These are phyloP conservation scores for Acanthochromis polyacanthus DNA, from an alignment of 2,113 vertebrate species.

Conservation along the genomic window DNA sequence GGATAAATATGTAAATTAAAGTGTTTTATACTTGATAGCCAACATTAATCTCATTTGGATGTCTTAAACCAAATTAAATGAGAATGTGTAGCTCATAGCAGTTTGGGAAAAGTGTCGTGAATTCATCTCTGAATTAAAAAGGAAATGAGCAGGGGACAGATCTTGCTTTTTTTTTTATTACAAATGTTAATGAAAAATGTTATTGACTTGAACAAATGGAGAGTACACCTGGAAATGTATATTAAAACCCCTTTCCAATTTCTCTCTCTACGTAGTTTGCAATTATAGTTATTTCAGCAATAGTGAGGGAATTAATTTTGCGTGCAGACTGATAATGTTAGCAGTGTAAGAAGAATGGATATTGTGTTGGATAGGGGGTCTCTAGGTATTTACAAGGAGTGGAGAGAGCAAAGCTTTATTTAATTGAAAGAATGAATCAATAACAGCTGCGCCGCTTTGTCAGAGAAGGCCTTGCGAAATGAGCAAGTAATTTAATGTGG, in stretches of 20 bases:
- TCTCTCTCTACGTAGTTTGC: conserved; percentile 84
- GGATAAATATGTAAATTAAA: conserved; percentile 88
- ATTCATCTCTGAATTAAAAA: conserved; percentile 86
- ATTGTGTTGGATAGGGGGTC: conserved; percentile 87
- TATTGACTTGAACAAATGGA: conserved; percentile 89
- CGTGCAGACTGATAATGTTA: conserved; percentile 86
- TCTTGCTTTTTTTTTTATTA: conserved; percentile 80
- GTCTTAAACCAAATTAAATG: conserved; percentile 84
- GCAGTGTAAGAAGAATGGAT: conserved; percentile 82
- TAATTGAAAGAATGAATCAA: conserved; percentile 89
- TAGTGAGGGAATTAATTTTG: conserved; percentile 87
- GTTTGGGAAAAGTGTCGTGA: conserved; percentile 75
- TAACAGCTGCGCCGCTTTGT: conserved; percentile 83
- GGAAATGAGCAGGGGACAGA: conserved; percentile 82
- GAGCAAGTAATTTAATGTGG: conserved; percentile 84
- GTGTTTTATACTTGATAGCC: conserved; percentile 81
- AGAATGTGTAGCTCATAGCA: conserved; percentile 79
- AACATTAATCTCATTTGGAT: conserved; percentile 84
- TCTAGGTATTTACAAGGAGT: conserved; percentile 86
- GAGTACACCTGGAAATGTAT: conserved; percentile 87
- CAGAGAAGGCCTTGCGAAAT: conserved; percentile 82
- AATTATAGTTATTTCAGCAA: conserved; percentile 89
- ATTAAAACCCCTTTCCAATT: conserved; percentile 85
- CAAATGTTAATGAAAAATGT: conserved; percentile 88
- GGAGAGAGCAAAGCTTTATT: conserved; percentile 85